Evolutionary conservation across 2,797 vertebrate species (phyloP), one percentile per base, ranked within the genome.

Genomic region (Sternarchorhynchus goeldii): DNA sequence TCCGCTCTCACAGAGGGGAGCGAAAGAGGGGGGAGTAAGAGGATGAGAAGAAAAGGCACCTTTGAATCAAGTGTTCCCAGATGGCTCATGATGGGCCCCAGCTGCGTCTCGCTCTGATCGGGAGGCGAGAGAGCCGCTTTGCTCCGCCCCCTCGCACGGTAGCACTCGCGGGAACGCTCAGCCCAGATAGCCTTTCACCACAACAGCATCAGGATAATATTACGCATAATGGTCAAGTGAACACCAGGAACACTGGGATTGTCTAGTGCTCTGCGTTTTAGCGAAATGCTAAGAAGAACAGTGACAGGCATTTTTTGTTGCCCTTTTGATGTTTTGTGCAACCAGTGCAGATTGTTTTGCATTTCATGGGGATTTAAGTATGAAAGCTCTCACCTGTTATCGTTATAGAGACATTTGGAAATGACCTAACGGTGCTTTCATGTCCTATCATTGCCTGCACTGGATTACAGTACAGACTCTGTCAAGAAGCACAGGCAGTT

Each of bases 61-160:
- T 91, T 86, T 84, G 86, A 91, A 92, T 92, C 91, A 93, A 93
- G 90, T 81, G 89, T 85, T 93, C 89, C 91, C 93, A 93, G 89
- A 92, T 93, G 92, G 91, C 84, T 85, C 82, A 1, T 92, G 92
- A 93, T 89, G 87, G 89, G 89, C 87, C 81, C 89, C 93, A 93
- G 92, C 89, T 94, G 92, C 86, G 84, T 82, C 87, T 88, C 59
- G 64, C 78, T 57, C 76, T 81, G 82, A 86, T 87, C 86, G 87
- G 86, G 86, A 66, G 20, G 34, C 77, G 57, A 70, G 57, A 70
- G 80, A 79, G 72, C 71, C 66, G 53, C 77, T 77, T 75, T 73
- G 67, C 68, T 78, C 69, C 63, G 31, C 50, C 58, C 62, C 68
- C 76, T 73, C 75, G 20, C 77, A 81, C 78, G 81, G 73, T 81